Base-by-base conservation (phyloP, 2,113 vertebrate genomes). In the Sula dactylatra region DNA sequence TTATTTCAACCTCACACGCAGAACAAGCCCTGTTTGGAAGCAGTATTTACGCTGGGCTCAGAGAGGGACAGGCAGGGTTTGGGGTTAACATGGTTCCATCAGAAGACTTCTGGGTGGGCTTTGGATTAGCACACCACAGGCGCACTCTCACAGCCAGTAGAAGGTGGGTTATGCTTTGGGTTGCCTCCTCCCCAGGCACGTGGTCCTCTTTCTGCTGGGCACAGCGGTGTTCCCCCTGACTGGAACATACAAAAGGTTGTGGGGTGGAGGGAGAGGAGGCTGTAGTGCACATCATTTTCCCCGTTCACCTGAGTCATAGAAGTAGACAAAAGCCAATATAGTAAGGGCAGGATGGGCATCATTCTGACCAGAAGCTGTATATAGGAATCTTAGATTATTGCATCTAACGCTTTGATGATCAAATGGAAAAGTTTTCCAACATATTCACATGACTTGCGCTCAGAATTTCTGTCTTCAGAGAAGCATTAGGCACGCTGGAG, bases 231-330 rank as follows among this genome's bases (percentile, higher is more conserved):
- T 80, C 38, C n/a, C 20, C 40, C 40, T 56, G 36, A 9, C 34
- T 50, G 64, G 36, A 58, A 26, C 34, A 3, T 27, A 44, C 12
- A 22, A 27, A 89, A 80, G 56, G 21, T n/a, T 5, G 19, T 16
- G 67, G 92, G 24, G 18, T 84, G 47, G 5, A 19, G 65, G 34
- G 32, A 44, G 34, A 49, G 71, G n/a, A 86, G 19, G 13, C 20
- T 4, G 5, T 19, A 93, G 45, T 14, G 6, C n/a, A 4, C 1
- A 0, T n/a, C 0, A 0, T 56, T 85, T 90, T 49, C 64, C 22
- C 25, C 32, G 82, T 90, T 70, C 40, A 77, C n/a, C 14, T 26
- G n/a, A 27, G 38, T 71, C 18, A 22, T 8, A 55, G 26, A 90
- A 61, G 34, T 34, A 49, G 55, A 54, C 18, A 34, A 56, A 80